Evolutionary conservation across 2,888 invertebrate species (phyloP).

Genomic region (Ceratothoa steindachneri): DNA sequence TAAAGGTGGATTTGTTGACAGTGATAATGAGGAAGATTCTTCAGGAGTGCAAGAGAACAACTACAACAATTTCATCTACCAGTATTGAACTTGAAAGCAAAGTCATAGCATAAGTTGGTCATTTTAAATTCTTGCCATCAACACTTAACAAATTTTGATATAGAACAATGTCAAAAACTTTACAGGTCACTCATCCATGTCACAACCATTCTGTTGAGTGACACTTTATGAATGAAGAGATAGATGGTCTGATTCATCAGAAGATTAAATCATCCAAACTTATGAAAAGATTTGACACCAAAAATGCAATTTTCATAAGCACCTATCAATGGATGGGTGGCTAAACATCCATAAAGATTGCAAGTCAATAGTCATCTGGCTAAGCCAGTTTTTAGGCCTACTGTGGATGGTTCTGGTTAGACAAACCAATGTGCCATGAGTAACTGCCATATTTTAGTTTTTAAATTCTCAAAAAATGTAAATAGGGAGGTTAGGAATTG

Average conservation of each 20-base stretch:
- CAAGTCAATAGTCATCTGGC: neutral
- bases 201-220: neutral
- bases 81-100: neutral
- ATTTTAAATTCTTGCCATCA: neutral
- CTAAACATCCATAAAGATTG: neutral
- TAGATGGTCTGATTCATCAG: neutral
- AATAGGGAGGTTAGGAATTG: too few relatives aligned
- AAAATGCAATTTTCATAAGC: too few relatives aligned
- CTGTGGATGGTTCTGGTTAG: neutral
- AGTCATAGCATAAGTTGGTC: neutral
- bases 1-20: neutral
- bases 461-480: neutral
- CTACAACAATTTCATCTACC: neutral
- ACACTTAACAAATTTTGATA: neutral
- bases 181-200: neutral
- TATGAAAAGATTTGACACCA: neutral
- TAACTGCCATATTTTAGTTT: neutral
- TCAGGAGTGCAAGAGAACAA: neutral
- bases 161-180: neutral
- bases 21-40: neutral
- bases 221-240: too few relatives aligned
- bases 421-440: neutral
- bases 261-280: neutral
- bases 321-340: neutral
- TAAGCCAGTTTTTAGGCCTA: neutral